Evolutionary conservation across 2,113 vertebrate species (phyloP), one percentile per base, ranked within the genome.

Genomic region (Candoia aspera): DNA sequence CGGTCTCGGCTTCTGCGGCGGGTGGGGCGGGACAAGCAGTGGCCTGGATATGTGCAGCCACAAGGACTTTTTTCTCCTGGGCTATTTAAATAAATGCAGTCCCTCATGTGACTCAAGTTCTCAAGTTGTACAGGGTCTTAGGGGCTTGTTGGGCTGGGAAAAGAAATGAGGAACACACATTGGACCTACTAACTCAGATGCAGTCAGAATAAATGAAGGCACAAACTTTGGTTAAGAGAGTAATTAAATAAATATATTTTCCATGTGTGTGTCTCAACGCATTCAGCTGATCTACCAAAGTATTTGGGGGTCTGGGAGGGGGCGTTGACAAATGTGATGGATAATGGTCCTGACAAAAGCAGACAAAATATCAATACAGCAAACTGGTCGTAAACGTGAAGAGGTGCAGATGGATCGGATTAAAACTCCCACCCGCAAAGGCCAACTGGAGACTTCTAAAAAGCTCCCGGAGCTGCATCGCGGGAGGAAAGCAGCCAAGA

Each of bases 21-120:
- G n/a, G n/a, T 6, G 1, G 0, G 17, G n/a, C n/a, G 23, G 19
- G 59, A 33, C 8, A 0, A 68, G 10, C 0, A 0, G 26, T 21
- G 26, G 12, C 6, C 73, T 0, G 2, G 23, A 1, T 1, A 73
- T 87, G 37, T 0, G 0, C 0, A 4, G 5, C 13, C 33, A 2
- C 73, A 21, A 59, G 21, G 55, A 57, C 86, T 33, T 58, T 59
- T 24, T 24, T 4, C 3, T 4, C 29, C 26, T 94, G 59, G 49
- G 26, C 5, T 86, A 92, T 93, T 93, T 15, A 95, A 97, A 96
- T 90, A 42, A 60, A 94, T 60, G 19, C 19, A 91, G 15, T 3
- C 26, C 68, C 23, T 2, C 4, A 13, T 15, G 15, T 21, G 1
- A 15, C n/a, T 29, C 15, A 6, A 8, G n/a, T 86, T 5, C n/a